Base-by-base conservation (phyloP, 37 sponge, comb jelly and placozoan species). In the Agelas oroides region DNA sequence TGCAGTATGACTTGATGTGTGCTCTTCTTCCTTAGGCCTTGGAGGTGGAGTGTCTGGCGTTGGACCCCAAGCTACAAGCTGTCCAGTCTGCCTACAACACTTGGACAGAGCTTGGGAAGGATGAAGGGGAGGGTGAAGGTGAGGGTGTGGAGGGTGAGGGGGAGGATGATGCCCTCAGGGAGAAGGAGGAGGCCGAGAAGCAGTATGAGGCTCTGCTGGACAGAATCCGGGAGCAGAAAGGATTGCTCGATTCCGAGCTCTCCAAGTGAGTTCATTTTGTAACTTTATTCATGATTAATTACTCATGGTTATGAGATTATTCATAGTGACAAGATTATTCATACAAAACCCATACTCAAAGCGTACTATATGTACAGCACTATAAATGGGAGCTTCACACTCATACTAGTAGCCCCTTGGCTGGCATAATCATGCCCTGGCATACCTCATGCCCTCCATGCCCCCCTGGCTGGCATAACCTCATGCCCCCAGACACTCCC, bases 11-110 rank as follows among this genome's bases (percentile, higher is more conserved):
- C 46, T 12, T 46, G 6, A 46, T 46, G 6, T 12, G 46, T 46
- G 46, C 8, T 3, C 8, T 3, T 46, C 3, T 46, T 8, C 46
- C 46, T 12, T 39, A 84, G 84, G 25, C 84, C 14, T 54, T 84
- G 35, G 84, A 84, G 57, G 39, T 78, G 56, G 84, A 83, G 72
- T 89, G 89, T 31, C 33, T 83, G 59, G 70, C 78, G 19, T 65
- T 83, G 17, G 84, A 77, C 53, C 85, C 85, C 36, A 71, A 78
- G 46, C 76, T 84, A 5, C 84, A 84, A 19, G 67, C 34, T 19
- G 68, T 65, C 77, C 53, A 75, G 56, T 60, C 84, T 12, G 46
- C 38, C 2, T 84, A 84, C 53, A 65, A 64, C 39, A 56, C 65
- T 27, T 38, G 65, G 53, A 54, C 16, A 8, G 84, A 75, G 57